Base-by-base conservation (phyloP, 2,797 vertebrate species). In the Coregonus sp. region DNA sequence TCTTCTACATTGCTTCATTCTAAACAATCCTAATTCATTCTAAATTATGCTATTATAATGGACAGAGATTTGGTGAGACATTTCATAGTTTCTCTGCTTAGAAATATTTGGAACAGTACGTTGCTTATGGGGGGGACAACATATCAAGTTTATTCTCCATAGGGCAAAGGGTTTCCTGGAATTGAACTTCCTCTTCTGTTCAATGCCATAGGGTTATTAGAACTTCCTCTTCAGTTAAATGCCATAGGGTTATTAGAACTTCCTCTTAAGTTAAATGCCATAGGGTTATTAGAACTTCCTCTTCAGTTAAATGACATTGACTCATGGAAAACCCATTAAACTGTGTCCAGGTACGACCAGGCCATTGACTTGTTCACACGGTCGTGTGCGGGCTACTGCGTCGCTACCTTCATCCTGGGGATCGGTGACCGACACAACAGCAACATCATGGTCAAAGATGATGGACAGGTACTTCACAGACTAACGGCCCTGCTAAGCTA, bases 391-490 rank as follows among this genome's bases (percentile, higher is more conserved):
- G 95, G 95, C 52, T 96, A 96, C 86, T 96, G 95, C 81, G 95
- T 96, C 33, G 95, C 95, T 78, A 96, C 95, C 6, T 96, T 96
- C 77, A 95, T 96, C 86, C 87, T 96, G 81, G 95, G 95, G 73
- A 96, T 96, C 2, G 95, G 95, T 0, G 95, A 96, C 86, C 77
- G 95, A 78, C 95, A 96, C 91, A 96, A 96, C 74, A 96, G 95
- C 88, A 96, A 96, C 91, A 96, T 96, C 56, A 96, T 96, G 95
- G 95, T 96, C 70, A 96, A 96, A 86, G 95, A 96, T 9, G 93
- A 96, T 0, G 95, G 95, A 74, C 95, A 96, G 94, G 95, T 96
- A 81, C 75, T 16, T 66, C 12, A 66, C 12, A 15, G 0, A 11
- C 9, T 47, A 47, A 11, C 9, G 9, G 40, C 9, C 9, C 40